Base-by-base conservation (phyloP, 2,888 invertebrate genomes). In the Microchrysa polita region DNA sequence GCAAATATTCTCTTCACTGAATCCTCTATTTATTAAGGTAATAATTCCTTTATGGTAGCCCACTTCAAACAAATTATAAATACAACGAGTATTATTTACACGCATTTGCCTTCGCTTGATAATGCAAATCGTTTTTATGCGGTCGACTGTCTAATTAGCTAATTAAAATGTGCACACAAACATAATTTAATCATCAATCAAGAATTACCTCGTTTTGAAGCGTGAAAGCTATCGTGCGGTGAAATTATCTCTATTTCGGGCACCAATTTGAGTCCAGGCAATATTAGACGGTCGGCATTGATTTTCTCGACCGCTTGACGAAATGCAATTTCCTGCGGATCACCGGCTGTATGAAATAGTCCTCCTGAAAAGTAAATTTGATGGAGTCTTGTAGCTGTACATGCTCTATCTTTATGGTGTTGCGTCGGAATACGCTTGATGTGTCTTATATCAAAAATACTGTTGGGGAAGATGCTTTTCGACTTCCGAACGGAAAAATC, bases 221-320 rank as follows among this genome's bases (percentile, higher is more conserved):
- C 95, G 83, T 94, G 94, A 82, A 97, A 97, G 84, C 96, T 96
- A 84, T 97, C 97, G 81, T 94, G 94, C 0, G 94, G 93, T 65
- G 93, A 93, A 81, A 96, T 93, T 79, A 92, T 91, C 85, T 96
- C 95, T 75, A 96, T 93, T 87, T 95, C 94, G 40, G 94, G 94
- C 75, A 93, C 90, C 72, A 97, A 87, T 81, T 94, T 92, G n/a
- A 95, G 94, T 81, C 95, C 87, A 27, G 94, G 93, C 80, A 95
- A 86, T 79, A 96, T 91, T 71, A 91, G 89, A 77, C 93, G 88
- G 84, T 95, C 94, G 44, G 91, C 89, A 85, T 96, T 96, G 81
- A 96, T 94, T 82, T 93, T 90, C 81, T 96, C 95, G 72, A 96
- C 95, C 1, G 97, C 97, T 85, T 96, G 94, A 75, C 93, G 91